A percentile compares a stretch with the other conserved stretches of the same genome.
phyloP scores from a whole-genome alignment of 2,888 invertebrate genomes.

The Anoplius nigerrimus region DNA sequence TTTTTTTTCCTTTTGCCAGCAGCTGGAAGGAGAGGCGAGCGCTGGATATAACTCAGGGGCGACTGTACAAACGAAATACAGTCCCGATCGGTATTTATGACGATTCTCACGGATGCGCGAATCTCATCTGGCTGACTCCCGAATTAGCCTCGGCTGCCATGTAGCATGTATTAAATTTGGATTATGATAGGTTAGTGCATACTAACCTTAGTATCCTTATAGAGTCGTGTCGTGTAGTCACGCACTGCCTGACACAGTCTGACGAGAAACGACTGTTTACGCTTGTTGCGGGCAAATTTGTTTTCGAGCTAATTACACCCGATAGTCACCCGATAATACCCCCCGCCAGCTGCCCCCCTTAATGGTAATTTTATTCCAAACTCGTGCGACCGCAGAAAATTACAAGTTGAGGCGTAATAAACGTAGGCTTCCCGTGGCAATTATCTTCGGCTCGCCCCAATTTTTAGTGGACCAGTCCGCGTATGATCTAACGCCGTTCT shows the following conservation, averaged over 20 bases:
- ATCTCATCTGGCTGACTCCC: slow-evolving; percentile 14
- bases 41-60: not conserved
- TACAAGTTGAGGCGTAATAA: too few relatives aligned
- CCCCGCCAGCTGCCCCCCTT: too few relatives aligned
- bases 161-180: slow-evolving; percentile 18
- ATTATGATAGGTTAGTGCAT: slow-evolving; percentile 15
- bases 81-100: slow-evolving; percentile 22
- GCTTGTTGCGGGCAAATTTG: too few relatives aligned
- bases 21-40: slow-evolving; percentile 10
- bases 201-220: not conserved
- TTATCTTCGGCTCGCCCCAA: too few relatives aligned
- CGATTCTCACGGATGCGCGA: slow-evolving; percentile 19
- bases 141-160: slow-evolving; percentile 19
- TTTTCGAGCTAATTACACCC: too few relatives aligned
- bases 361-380: too few relatives aligned
- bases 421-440: too few relatives aligned
- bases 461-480: too few relatives aligned
- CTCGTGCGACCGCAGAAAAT: too few relatives aligned
- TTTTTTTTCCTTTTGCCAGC: slow-evolving; percentile 37
- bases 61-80: not conserved
- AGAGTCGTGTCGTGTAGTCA: not conserved
- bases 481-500: too few relatives aligned
- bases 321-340: not conserved
- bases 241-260: not conserved
- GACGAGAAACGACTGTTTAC: not conserved